phyloP scores from a whole-genome alignment of 2,888 invertebrate species.

The Hydroisotoma schaefferi region DNA sequence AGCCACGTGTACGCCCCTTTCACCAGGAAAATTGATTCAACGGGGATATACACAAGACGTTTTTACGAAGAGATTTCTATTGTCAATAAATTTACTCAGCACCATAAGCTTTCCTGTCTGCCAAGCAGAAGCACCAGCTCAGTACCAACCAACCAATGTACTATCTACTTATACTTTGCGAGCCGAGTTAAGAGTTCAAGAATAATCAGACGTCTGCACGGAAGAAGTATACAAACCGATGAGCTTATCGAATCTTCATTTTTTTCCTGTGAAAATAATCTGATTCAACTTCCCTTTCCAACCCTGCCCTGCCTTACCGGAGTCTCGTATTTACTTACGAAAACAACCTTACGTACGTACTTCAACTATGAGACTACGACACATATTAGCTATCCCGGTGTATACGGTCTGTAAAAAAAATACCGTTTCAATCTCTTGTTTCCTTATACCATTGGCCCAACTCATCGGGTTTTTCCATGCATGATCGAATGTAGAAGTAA shows the following conservation, averaged over 20 bases:
- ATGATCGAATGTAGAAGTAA: slow-evolving; percentile 1
- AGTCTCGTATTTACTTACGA: no score
- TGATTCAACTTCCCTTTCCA: background rate
- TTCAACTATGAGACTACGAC: no score
- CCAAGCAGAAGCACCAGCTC: slow-evolving; percentile 1
- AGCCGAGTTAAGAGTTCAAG: background rate
- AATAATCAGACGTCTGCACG: slow-evolving; percentile 5
- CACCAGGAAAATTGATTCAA: slow-evolving; percentile 10
- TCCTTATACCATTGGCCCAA: background rate
- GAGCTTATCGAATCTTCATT: slow-evolving; percentile 1
- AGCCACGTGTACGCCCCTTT: slow-evolving; percentile 4
- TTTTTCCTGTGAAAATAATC: background rate
- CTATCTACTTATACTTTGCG: no score
- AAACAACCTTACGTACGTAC: no score
- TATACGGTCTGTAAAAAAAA: no score
- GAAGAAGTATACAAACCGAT: background rate
- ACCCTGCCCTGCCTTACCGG: no score
- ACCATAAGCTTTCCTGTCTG: slow-evolving; percentile 2
- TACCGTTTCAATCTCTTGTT: no score
- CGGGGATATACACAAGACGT: slow-evolving; percentile 2
- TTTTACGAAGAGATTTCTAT: slow-evolving; percentile 9
- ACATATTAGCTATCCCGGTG: no score
- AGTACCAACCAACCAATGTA: no score
- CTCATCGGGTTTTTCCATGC: background rate
- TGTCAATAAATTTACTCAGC: slow-evolving; percentile 8